Evolutionary conservation across 2,797 vertebrate species (phyloP).

Genomic region (Acanthis flammea): DNA sequence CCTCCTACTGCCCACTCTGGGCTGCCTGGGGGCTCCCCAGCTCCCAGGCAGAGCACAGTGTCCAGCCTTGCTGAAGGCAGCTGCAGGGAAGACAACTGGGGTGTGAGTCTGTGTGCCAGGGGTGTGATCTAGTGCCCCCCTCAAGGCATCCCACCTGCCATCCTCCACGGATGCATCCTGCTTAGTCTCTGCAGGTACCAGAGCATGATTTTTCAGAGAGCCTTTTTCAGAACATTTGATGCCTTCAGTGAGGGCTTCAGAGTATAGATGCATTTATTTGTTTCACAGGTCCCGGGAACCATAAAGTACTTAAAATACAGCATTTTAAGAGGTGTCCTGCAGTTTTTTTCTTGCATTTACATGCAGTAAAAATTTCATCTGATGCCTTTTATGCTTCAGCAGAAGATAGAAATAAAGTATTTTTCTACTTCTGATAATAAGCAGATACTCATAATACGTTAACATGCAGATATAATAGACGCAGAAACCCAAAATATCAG

Average conservation of each 20-base stretch:
- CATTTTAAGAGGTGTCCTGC: neutral
- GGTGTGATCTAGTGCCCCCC: neutral
- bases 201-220: neutral
- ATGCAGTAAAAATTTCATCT: neutral
- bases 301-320: neutral
- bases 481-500: neutral
- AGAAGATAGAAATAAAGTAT: neutral
- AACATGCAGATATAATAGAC: neutral
- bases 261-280: neutral
- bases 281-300: neutral
- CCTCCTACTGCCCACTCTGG: neutral
- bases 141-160: neutral
- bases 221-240: neutral
- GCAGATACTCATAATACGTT: neutral
- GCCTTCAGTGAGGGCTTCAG: neutral
- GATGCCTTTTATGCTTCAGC: neutral
- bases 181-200: neutral
- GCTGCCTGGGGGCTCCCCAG: neutral
- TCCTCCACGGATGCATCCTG: neutral
- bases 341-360: neutral
- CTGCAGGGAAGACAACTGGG: neutral
- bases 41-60: neutral
- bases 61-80: neutral
- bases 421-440: neutral
- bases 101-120: rapidly evolving